Base-by-base conservation (phyloP, 1,140 invertebrate species). In the Drosophila quadrilineata region DNA sequence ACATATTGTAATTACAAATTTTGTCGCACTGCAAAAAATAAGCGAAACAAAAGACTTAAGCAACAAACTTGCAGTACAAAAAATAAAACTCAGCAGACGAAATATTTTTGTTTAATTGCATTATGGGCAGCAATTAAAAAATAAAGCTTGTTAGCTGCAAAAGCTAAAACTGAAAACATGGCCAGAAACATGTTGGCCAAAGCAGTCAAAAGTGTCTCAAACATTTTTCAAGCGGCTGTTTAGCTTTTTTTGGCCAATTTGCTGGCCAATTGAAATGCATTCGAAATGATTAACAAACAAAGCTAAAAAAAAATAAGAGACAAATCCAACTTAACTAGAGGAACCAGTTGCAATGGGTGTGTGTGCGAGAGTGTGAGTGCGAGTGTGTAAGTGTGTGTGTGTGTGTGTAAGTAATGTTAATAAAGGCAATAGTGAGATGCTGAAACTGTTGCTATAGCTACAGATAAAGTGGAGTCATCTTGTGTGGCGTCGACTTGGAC, bases 91-190 rank as follows among this genome's bases (percentile, higher is more conserved):
- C 68, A 75, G 62, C 56, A 57, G 56, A 62, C 70, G 41, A 80
- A 75, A 80, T 82, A 82, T 82, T 75, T 68, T 49, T 71, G 36
- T 71, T 68, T 82, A 80, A 80, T 80, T 80, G 67, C 77, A 82
- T 80, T 80, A 80, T 19, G 60, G 41, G 14, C 45, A 28, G 46
- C 72, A 80, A 84, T 76, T 76, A 75, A 82, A 43, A 49, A 36
- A 36, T 36, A 19, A 54, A 21, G 22, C 56, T 57, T 57, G 53
- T 45, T 26, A 35, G 31, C 3, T 19, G n/a, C 9, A 31, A 58
- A 60, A 40, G 6, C 16, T 6, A 35, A 35, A 35, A 49, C 33
- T 53, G 36, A 75, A 73, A 67, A 75, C 70, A 74, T 79, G 75
- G 28, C 54, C 70, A 79, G 58, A 28, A 45, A 16, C 36, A 4